These are phyloP conservation scores for Enteromius mattozi DNA, from an alignment of 2,797 vertebrate genomes.

Conservation along the genomic window DNA sequence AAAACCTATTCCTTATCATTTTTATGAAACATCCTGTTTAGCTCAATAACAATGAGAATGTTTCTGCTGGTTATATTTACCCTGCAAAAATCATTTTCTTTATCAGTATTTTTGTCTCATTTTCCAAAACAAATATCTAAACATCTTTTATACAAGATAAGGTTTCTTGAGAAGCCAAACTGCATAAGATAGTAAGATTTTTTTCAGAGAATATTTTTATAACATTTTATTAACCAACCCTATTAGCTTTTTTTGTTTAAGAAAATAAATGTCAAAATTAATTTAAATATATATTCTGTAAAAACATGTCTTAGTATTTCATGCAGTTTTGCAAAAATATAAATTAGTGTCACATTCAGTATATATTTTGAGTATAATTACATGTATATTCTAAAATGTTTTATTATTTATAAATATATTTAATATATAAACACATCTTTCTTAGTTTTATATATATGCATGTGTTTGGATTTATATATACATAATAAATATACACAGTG, in stretches of 20 bases:
- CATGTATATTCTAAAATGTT: no score
- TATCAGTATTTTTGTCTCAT: background rate
- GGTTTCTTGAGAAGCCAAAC: background rate
- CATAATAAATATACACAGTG: no score
- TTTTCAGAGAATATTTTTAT: background rate
- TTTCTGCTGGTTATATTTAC: background rate
- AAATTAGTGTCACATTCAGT: no score
- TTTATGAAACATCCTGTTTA: constrained; percentile 14
- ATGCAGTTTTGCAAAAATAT: background rate
- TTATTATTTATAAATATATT: no score
- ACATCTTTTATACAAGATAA: background rate
- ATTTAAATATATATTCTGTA: background rate
- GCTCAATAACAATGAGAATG: background rate
- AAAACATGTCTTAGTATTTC: background rate
- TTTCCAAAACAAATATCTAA: background rate
- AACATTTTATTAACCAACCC: background rate
- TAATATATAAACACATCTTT: no score
- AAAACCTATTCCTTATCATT: background rate
- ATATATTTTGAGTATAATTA: no score
- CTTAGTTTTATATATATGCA: no score
- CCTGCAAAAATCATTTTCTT: background rate
- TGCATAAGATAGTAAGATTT: background rate
- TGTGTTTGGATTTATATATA: no score
- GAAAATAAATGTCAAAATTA: background rate
- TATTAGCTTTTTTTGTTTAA: background rate